Percentiles rank a stretch among this genome's conserved stretches.
These are phyloP conservation scores for Erynnis tages DNA, from an alignment of 2,888 invertebrate species.

Conservation along the genomic window DNA sequence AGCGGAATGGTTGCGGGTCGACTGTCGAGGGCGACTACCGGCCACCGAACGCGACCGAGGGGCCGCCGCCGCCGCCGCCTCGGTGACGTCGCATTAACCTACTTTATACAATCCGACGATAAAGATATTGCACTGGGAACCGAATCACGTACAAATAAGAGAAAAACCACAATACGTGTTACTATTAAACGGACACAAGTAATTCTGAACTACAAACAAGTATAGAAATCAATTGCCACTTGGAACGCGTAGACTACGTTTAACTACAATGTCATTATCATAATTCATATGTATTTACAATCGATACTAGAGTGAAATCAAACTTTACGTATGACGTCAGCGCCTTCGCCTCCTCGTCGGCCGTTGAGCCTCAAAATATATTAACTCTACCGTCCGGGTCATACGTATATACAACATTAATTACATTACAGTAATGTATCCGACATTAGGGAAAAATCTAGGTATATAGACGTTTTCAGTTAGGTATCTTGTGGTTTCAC, in stretches of 20 bases:
- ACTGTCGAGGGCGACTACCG: too few species aligned
- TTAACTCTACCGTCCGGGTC: slow-evolving; percentile 64
- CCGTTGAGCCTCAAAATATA: slow-evolving; percentile 67
- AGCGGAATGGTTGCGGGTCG: slow-evolving; percentile 58
- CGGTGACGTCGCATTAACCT: slow-evolving; percentile 62
- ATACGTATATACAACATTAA: slow-evolving; percentile 79
- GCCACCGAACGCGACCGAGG: slow-evolving; percentile 37
- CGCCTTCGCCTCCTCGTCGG: slow-evolving; percentile 50
- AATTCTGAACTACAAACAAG: slow-evolving; percentile 45
- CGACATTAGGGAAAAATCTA: slow-evolving; percentile 66
- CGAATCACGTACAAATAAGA: slow-evolving; percentile 39
- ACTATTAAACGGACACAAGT: slow-evolving; percentile 23
- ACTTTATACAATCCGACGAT: slow-evolving; percentile 73
- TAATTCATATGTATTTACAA: slow-evolving; percentile 70
- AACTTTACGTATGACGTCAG: slow-evolving; percentile 68
- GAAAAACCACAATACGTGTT: slow-evolving; percentile 23
- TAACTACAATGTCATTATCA: slow-evolving; percentile 56
- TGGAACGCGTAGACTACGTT: slow-evolving; percentile 60
- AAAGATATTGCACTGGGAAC: slow-evolving; percentile 32
- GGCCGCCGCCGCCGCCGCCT: slow-evolving; percentile 41
- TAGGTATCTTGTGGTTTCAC: slow-evolving; percentile 49
- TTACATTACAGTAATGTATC: slow-evolving; percentile 66
- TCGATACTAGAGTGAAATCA: slow-evolving; percentile 64
- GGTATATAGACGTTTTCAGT: slow-evolving; percentile 53
- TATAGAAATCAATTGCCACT: slow-evolving; percentile 45